phyloP scores from a whole-genome alignment of 2,888 invertebrate genomes.

The Hedychridium roseum region DNA sequence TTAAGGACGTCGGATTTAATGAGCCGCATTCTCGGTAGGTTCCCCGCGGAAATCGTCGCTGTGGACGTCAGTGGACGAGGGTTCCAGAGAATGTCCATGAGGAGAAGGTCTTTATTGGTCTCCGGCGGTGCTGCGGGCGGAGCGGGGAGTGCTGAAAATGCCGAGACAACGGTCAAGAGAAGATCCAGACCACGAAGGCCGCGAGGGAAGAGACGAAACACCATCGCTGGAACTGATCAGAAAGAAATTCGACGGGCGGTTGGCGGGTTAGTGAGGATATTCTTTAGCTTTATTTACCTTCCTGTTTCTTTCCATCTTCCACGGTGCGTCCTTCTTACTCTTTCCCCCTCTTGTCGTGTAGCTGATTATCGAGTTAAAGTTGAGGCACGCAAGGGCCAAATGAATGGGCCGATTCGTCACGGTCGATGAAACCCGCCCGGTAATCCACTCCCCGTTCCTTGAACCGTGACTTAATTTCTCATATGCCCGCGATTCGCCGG shows the following conservation, averaged over 20 bases:
- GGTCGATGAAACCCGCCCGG: conserved; percentile 34
- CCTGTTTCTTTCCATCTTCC: background rate
- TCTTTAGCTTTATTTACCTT: conserved; percentile 20
- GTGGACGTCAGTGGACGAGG: conserved; percentile 89
- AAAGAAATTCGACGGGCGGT: conserved; percentile 88
- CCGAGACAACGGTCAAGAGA: conserved; percentile 68
- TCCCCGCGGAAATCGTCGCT: conserved; percentile 86
- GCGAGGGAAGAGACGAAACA: conserved; percentile 86
- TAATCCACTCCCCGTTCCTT: conserved; percentile 8
- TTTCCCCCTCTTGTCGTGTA: no score
- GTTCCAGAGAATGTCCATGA: conserved; percentile 88
- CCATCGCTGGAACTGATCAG: conserved; percentile 89
- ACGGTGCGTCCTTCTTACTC: no score
- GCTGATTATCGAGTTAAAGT: no score
- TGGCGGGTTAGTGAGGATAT: conserved; percentile 78
- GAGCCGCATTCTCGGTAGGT: conserved; percentile 66
- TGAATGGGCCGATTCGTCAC: conserved; percentile 31
- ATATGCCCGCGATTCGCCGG: conserved; percentile 17
- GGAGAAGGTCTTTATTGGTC: conserved; percentile 82
- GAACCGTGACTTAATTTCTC: background rate
- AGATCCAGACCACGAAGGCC: conserved; percentile 78
- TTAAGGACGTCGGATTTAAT: background rate
- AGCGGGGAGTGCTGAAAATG: conserved; percentile 49
- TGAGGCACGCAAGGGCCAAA: no score
- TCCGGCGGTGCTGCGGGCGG: no score